Evolutionary conservation across 2,888 invertebrate species (phyloP).

Genomic region (Chironomus riparius): DNA sequence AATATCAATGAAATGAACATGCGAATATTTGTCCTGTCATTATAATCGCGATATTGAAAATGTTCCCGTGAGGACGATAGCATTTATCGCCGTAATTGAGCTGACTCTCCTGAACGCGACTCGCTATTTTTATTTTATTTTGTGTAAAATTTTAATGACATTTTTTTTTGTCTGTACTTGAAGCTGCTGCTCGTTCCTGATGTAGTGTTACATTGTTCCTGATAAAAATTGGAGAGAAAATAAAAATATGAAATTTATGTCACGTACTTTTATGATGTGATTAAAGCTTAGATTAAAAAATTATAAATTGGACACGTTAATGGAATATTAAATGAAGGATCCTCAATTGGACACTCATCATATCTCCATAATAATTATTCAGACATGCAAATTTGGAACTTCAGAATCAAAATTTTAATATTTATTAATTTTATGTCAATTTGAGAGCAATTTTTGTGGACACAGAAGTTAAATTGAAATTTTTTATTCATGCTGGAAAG

Average conservation of each 20-base stretch:
- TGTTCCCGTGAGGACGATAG: not conserved
- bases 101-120: not conserved
- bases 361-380: too few species aligned
- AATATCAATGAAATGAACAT: not conserved
- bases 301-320: not conserved
- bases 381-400: too few species aligned
- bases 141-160: not conserved
- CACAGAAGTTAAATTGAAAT: too few species aligned
- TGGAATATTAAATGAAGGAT: not conserved
- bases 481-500: too few species aligned
- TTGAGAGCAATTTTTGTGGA: too few species aligned
- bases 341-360: too few species aligned
- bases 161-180: not conserved
- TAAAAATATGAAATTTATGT: not conserved
- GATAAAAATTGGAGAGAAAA: not conserved
- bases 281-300: not conserved
- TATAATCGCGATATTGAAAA: not conserved
- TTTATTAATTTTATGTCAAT: too few species aligned
- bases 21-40: not conserved
- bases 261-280: not conserved
- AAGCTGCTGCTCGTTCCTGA: not conserved
- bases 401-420: too few species aligned
- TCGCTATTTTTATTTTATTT: not conserved
- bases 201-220: not conserved
- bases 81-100: not conserved